phyloP scores from a whole-genome alignment of 2,113 vertebrate species.

The Lophochroa leadbeateri region DNA sequence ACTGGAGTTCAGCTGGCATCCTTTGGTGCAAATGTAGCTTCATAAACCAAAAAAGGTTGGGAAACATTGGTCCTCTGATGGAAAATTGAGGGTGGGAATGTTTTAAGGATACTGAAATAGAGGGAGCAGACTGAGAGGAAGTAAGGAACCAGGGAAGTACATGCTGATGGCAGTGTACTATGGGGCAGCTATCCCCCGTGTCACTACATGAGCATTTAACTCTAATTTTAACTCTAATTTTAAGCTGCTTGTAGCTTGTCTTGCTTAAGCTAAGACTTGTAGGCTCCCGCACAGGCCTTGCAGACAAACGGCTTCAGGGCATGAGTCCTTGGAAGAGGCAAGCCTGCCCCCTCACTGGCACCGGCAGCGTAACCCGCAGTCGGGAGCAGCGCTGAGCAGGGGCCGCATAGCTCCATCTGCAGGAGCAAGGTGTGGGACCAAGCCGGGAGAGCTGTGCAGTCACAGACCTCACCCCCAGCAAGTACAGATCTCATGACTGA shows the following conservation, averaged over 20 bases:
- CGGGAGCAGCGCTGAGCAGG: neutral
- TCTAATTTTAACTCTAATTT: neutral
- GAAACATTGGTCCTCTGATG: neutral
- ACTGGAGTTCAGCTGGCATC: neutral
- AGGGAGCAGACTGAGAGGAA: neutral
- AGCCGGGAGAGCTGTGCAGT: neutral
- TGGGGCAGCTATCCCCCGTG: neutral
- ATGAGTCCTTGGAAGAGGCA: neutral
- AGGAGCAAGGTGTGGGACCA: neutral
- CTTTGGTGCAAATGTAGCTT: neutral
- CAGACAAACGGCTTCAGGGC: neutral
- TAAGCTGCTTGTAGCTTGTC: neutral
- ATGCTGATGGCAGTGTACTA: rapidly evolving
- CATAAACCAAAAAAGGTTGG: neutral
- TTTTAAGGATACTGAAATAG: too few relatives aligned
- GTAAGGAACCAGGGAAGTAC: neutral
- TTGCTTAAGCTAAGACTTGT: neutral
- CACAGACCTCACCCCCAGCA: neutral
- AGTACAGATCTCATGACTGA: neutral
- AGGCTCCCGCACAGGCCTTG: neutral
- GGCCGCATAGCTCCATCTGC: neutral
- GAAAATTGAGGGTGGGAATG: neutral
- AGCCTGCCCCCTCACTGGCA: rapidly evolving
- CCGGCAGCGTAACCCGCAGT: neutral
- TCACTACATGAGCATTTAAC: neutral